Evolutionary conservation across 2,888 invertebrate genomes (phyloP).

Genomic region (Conops quadrifasciatus): DNA sequence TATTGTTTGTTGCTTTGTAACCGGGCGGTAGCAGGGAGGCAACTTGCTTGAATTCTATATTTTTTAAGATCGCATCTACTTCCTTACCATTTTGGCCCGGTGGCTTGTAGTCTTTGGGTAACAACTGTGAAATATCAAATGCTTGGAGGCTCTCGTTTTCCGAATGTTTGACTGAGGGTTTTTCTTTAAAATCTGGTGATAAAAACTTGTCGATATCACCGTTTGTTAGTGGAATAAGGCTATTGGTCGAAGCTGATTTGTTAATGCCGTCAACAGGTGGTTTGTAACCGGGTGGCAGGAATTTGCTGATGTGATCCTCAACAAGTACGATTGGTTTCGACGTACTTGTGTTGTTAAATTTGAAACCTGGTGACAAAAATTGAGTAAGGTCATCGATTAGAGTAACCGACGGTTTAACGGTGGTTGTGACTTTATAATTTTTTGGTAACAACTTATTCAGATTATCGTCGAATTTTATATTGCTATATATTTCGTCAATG

Average conservation of each 20-base stretch:
- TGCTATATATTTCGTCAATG: constrained; percentile 57
- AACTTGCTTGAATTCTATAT: constrained; percentile 63
- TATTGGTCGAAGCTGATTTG: constrained; percentile 29
- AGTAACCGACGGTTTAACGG: constrained; percentile 63
- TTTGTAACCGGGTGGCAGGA: constrained; percentile 76
- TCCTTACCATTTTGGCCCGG: constrained; percentile 24
- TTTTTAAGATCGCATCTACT: constrained; percentile 48
- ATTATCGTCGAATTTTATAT: constrained; percentile 61
- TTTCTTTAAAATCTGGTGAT: constrained; percentile 68
- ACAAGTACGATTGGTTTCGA: constrained; percentile 65
- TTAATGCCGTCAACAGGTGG: constrained; percentile 45
- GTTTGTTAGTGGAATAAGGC: constrained; percentile 54
- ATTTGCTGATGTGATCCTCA: constrained; percentile 69
- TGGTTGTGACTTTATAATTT: constrained; percentile 65
- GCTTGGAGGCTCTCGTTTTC: constrained; percentile 40
- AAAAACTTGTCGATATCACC: constrained; percentile 73
- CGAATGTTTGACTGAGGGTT: constrained; percentile 35
- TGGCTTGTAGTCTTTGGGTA: constrained; percentile 72
- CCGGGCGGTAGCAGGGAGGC: constrained; percentile 68
- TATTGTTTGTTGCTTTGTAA: constrained; percentile 64
- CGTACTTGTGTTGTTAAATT: constrained; percentile 55
- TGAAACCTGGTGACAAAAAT: constrained; percentile 71
- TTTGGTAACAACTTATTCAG: constrained; percentile 67
- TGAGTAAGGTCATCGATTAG: constrained; percentile 71
- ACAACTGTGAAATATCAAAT: constrained; percentile 68